phyloP scores from a whole-genome alignment of 2,113 vertebrate species.

The Caracal caracal region DNA sequence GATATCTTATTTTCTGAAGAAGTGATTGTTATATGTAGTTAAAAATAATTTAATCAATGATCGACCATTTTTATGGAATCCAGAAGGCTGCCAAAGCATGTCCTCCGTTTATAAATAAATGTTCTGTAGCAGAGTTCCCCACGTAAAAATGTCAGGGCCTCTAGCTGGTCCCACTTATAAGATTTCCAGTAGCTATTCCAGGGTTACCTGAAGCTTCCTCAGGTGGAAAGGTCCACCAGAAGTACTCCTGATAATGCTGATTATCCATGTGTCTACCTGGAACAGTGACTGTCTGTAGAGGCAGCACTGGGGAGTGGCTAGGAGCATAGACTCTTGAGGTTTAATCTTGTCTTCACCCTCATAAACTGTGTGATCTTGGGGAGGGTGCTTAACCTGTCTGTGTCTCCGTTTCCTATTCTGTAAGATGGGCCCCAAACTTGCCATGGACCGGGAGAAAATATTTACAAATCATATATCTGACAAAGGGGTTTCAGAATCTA shows the following conservation, averaged over 20 bases:
- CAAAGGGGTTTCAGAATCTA: neutral
- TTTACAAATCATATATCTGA: neutral
- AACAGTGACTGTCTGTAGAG: neutral
- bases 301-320: too few relatives aligned
- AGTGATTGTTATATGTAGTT: conserved; percentile 65
- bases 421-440: neutral
- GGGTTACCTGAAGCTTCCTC: neutral
- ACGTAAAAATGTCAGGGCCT: neutral
- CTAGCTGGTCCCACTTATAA: neutral
- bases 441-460: neutral
- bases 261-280: neutral
- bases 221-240: too few relatives aligned
- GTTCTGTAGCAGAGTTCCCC: conserved; percentile 24
- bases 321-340: neutral
- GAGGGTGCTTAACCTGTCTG: neutral
- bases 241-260: neutral
- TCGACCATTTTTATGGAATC: conserved; percentile 80
- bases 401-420: neutral
- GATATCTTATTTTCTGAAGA: conserved; percentile 60
- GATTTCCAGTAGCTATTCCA: conserved; percentile 5
- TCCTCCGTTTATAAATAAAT: conserved; percentile 68
- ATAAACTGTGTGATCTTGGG: neutral
- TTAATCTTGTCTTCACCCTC: neutral
- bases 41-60: conserved; percentile 82
- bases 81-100: conserved; percentile 22